Base-by-base conservation (phyloP, 1,140 invertebrate genomes). In the Tribolium castaneum region DNA sequence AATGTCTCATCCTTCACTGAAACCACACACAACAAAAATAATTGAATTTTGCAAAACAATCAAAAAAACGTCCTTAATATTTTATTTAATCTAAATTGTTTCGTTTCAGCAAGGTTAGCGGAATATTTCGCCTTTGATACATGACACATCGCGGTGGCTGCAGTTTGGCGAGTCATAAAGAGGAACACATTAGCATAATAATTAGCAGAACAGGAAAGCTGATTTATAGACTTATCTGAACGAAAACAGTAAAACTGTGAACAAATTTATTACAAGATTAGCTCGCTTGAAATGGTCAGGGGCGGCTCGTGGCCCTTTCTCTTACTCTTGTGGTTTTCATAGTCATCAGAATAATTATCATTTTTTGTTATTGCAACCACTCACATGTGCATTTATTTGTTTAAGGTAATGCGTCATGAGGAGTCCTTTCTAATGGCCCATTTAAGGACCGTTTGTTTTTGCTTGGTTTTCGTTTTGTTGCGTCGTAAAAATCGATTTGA, bases 21-120 rank as follows among this genome's bases (percentile, higher is more conserved):
- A 59, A 22, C 54, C 16, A 52, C 16, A 16, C 7, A 59, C 14
- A 59, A 59, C 19, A 22, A 59, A 25, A n/a, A 59, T 59, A 59
- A 59, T 59, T 25, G 54, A 59, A 59, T 59, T 66, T 66, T 35
- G 59, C 59, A 66, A 25, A 66, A 66, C 30, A 66, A 12, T 30
- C 25, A 13, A 66, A 66, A 66, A 66, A 66, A 66, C 34, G 59
- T 66, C 59, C 59, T 66, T 66, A 66, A 66, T 66, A 66, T 66
- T 66, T n/a, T 59, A 59, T 59, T 22, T 35, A 66, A 66, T 66
- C 59, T 66, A 66, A 66, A 66, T 66, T 66, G 59, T 66, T 34
- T 66, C 34, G 10, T 66, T 66, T 13, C 59, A 66, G 30, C 59
- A 66, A 66, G 59, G 59, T 66, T 66, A 66, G 34, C 35, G 59